Conservation (phyloP, 2,113 vertebrate genomes). For the Camelus dromedarius region DNA sequence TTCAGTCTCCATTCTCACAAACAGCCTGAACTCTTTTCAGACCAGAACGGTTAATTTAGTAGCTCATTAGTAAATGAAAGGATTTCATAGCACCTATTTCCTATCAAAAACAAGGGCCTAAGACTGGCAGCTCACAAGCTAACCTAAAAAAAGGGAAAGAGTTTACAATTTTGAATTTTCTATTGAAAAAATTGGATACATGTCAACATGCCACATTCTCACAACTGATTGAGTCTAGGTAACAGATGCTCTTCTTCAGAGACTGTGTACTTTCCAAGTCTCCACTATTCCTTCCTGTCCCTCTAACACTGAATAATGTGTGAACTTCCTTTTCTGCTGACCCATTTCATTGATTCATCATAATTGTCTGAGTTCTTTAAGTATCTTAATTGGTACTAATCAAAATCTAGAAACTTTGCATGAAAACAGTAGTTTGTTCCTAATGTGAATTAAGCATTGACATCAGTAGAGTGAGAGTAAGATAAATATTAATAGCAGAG, state of each 20-base stretch:
- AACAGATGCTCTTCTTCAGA: background rate
- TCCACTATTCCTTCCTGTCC: background rate
- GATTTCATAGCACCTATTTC: background rate
- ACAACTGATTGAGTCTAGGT: rapidly evolving
- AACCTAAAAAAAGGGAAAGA: background rate
- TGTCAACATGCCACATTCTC: background rate
- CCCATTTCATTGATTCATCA: background rate
- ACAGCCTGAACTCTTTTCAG: background rate
- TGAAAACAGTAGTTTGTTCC: background rate
- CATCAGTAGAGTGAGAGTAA: background rate
- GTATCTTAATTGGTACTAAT: background rate
- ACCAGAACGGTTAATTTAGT: background rate
- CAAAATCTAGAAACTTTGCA: background rate
- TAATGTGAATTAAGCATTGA: background rate
- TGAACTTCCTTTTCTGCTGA: background rate
- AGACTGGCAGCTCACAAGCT: background rate
- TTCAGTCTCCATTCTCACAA: background rate
- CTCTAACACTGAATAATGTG: background rate
- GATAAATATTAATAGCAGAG: background rate
- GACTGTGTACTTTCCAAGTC: rapidly evolving
- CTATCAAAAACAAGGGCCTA: background rate
- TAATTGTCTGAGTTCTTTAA: background rate
- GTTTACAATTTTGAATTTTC: background rate
- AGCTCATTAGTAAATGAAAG: constrained; percentile 45
- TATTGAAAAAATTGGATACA: background rate